phyloP scores from a whole-genome alignment of 2,888 invertebrate species.

The Alitta virens region DNA sequence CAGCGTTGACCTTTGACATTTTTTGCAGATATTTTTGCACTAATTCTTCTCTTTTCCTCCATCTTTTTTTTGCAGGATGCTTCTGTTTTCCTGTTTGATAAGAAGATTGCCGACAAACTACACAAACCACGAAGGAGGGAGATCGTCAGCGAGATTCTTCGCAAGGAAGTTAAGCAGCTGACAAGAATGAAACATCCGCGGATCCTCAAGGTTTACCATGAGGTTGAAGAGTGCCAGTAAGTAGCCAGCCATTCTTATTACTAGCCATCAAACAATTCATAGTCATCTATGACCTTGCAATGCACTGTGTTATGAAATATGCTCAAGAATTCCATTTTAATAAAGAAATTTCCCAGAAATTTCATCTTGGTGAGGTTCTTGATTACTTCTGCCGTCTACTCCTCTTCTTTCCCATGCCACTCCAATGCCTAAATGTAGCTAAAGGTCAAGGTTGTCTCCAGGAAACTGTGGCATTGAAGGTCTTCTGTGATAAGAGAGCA shows the following conservation, averaged over 20 bases:
- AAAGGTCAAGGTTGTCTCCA: too few species aligned
- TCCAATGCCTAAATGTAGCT: too few species aligned
- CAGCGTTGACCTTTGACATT: background rate
- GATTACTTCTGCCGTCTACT: too few species aligned
- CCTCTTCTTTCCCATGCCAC: too few species aligned
- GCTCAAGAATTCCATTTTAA: too few species aligned
- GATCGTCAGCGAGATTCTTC: slow-evolving; percentile 82
- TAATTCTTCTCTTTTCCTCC: background rate
- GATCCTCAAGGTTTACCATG: slow-evolving; percentile 65
- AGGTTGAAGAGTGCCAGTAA: slow-evolving; percentile 59
- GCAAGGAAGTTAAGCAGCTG: slow-evolving; percentile 75
- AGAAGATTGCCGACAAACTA: slow-evolving; percentile 85
- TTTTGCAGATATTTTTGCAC: background rate
- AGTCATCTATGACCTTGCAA: too few species aligned
- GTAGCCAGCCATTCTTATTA: slow-evolving; percentile 31
- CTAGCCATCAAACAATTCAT: too few species aligned
- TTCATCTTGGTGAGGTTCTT: too few species aligned
- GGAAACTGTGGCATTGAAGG: too few species aligned
- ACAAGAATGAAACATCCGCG: slow-evolving; percentile 84
- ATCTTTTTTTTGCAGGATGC: slow-evolving; percentile 71
- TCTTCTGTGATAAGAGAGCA: too few species aligned
- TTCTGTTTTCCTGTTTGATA: slow-evolving; percentile 91
- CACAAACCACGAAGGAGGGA: slow-evolving; percentile 90
- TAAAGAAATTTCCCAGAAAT: too few species aligned
- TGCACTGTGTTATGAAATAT: too few species aligned